Base-by-base conservation (phyloP, 2,797 vertebrate genomes). In the Tokudaia muenninki region DNA sequence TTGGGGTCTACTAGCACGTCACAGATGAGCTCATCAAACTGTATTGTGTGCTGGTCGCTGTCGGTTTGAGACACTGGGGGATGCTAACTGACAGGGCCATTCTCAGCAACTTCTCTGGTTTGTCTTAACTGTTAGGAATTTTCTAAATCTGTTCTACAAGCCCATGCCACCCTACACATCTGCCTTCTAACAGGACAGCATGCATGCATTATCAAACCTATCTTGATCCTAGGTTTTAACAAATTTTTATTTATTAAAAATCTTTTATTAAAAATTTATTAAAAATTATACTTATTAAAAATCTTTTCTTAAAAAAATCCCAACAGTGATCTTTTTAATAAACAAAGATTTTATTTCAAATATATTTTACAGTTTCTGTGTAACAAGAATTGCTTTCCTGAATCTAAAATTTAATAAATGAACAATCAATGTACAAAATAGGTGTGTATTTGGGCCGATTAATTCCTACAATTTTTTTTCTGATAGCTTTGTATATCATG, bases 331-430 rank as follows among this genome's bases (percentile, higher is more conserved):
- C 97, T 96, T 75, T 41, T n/a, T 86, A 92, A 96, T 95, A 95
- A 96, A 95, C 77, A 97, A 96, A 96, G 11, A 87, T 91, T 97
- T 97, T 97, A 97, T 97, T 97, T 95, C 92, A 95, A 95, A 95
- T 97, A 96, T 92, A 97, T 90, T 94, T 97, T 97, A 96, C 89
- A 97, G 91, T 94, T 82, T 94, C 21, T 92, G 74, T 96, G 17
- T 94, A 78, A 97, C 95, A 83, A 94, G 37, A 79, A 91, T 92
- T 93, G 80, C 55, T 97, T 97, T 96, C 87, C 92, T 97, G 94
- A 96, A 67, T 95, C 86, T 96, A 63, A 97, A 97, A 90, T 90
- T 91, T 92, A 91, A 94, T 94, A 96, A 96, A 96, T 94, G 55
- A 97, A 95, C 94, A 97, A 92, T 90, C 77, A 84, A n/a, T 74